Percentiles rank a stretch among this genome's conserved stretches.
Conservation (phyloP, 2,888 invertebrate genomes). For the Linnaemya vulpina region DNA sequence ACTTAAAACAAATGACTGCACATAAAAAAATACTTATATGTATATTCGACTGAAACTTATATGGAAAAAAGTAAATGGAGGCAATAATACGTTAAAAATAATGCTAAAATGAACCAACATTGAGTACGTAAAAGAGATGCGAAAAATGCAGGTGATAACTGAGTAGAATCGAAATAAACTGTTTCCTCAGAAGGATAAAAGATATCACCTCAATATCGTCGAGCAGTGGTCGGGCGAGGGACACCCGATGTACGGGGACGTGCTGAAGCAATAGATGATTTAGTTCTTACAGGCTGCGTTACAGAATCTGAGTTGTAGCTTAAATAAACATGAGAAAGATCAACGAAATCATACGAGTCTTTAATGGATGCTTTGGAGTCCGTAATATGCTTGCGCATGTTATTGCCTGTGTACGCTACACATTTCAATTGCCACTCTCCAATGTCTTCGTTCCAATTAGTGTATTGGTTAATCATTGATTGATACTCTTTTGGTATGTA, state of each 20-base stretch:
- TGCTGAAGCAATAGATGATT: conserved; percentile 82
- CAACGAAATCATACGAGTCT: conserved; percentile 84
- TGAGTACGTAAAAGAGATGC: conserved; percentile 73
- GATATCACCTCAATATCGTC: conserved; percentile 78
- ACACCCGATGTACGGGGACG: conserved; percentile 84
- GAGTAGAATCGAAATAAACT: conserved; percentile 36
- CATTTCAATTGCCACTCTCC: conserved; percentile 99
- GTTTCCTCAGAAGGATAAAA: conserved; percentile 37
- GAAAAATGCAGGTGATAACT: conserved; percentile 49
- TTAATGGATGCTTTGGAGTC: conserved; percentile 81
- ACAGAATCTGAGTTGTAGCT: conserved; percentile 86
- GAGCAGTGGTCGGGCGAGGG: conserved; percentile 84
- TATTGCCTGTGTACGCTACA: conserved; percentile 99
- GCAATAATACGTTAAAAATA: conserved; percentile 74
- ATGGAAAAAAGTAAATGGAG: conserved; percentile 74
- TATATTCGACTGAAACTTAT: conserved; percentile 17
- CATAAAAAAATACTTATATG: neutral
- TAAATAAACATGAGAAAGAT: conserved; percentile 87
- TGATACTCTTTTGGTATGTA: conserved; percentile 97
- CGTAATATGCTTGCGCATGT: conserved; percentile 91
- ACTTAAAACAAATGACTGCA: neutral
- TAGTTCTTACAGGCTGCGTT: conserved; percentile 84
- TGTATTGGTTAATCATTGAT: conserved; percentile 94
- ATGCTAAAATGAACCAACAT: conserved; percentile 75
- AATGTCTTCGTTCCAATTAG: conserved; percentile 99